Percentiles rank a stretch among this genome's conserved stretches.
phyloP scores from a whole-genome alignment of 2,888 invertebrate genomes.

The Hanleya hanleyi region DNA sequence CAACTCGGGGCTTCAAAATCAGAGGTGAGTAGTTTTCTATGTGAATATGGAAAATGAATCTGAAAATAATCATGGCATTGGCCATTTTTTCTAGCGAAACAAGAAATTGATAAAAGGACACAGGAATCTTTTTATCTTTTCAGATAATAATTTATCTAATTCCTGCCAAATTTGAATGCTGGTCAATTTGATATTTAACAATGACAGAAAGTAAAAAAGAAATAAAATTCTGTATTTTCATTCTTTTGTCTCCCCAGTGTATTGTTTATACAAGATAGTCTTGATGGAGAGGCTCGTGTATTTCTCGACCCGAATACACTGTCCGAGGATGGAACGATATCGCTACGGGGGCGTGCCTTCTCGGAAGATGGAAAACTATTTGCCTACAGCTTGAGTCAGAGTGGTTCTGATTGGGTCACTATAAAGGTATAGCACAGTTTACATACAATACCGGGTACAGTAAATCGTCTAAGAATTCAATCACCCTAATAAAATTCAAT shows the following conservation, averaged over 20 bases:
- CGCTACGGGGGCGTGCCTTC: conserved; percentile 65
- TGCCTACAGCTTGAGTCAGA: conserved; percentile 93
- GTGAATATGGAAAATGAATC: neutral
- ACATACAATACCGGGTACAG: neutral
- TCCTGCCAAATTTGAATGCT: too few species aligned
- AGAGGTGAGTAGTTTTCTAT: conserved; percentile 87
- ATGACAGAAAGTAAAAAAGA: neutral
- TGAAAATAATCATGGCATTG: neutral
- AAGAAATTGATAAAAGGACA: too few species aligned
- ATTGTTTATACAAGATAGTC: conserved; percentile 87
- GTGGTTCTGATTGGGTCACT: conserved; percentile 97
- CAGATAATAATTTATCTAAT: too few species aligned
- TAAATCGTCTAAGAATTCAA: too few species aligned
- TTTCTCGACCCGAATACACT: conserved; percentile 97
- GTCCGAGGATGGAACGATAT: conserved; percentile 82
- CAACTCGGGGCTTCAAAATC: conserved; percentile 97
- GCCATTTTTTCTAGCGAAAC: too few species aligned
- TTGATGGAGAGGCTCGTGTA: conserved; percentile 82
- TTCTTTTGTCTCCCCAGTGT: conserved; percentile 79
- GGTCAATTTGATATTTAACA: neutral
- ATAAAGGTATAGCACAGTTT: conserved; percentile 76
- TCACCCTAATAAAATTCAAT: too few species aligned
- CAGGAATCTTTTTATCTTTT: too few species aligned
- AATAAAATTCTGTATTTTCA: neutral
- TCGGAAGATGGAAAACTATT: conserved; percentile 92